Conservation (phyloP, 35 echinoderm and acorn worm genomes). For the Stichopus chloronotus region DNA sequence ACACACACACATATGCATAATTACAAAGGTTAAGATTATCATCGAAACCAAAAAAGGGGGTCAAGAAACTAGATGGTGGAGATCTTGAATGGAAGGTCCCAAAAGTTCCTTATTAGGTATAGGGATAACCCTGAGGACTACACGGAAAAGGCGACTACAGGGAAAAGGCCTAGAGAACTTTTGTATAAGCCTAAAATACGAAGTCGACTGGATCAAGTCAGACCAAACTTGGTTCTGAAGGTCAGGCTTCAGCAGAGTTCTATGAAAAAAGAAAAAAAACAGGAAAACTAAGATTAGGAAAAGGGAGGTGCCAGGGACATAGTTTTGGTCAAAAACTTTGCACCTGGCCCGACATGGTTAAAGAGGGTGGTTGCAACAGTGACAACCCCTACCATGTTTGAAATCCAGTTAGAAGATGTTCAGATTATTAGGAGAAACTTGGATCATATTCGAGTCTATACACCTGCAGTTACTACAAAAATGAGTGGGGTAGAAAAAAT, state of each 20-base stretch:
- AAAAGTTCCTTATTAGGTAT: not conserved
- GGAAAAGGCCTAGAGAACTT: not conserved
- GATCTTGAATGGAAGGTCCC: too few relatives aligned
- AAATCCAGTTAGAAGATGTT: too few relatives aligned
- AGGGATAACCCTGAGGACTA: not conserved
- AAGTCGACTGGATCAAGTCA: not conserved
- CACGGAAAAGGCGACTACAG: not conserved
- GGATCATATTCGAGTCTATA: too few relatives aligned
- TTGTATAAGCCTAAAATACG: not conserved
- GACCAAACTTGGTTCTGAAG: too few relatives aligned
- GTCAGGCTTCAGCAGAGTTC: not conserved
- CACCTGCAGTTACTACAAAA: too few relatives aligned
- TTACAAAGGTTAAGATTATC: too few relatives aligned
- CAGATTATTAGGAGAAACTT: too few relatives aligned
- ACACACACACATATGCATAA: too few relatives aligned
- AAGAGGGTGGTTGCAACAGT: not conserved
- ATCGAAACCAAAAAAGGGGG: too few relatives aligned
- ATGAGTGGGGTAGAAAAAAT: too few relatives aligned
- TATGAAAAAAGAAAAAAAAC: not conserved
- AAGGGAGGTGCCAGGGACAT: not conserved
- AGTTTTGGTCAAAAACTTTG: not conserved
- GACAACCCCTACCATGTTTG: too few relatives aligned
- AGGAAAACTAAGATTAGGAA: not conserved
- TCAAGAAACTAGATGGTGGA: constrained; percentile 27
- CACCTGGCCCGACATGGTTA: not conserved